Conservation (phyloP, 2,888 invertebrate genomes). For the Rutpela maculata region DNA sequence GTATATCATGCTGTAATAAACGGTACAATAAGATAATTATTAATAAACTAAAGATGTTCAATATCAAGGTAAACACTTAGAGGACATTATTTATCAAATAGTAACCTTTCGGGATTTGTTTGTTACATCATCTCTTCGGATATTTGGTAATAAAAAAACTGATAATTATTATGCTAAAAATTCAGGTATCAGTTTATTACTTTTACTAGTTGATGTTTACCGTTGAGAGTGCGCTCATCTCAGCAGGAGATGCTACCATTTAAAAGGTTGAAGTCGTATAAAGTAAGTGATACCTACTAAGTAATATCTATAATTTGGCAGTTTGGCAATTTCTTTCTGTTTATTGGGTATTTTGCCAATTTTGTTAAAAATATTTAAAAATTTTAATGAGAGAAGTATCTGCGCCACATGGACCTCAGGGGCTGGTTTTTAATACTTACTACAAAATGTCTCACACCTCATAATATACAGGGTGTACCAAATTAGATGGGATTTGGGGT, state of each 20-base stretch:
- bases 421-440: too few relatives aligned
- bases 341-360: too few relatives aligned
- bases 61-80: conserved; percentile 8
- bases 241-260: not conserved
- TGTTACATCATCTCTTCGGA: conserved; percentile 1
- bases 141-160: conserved; percentile 2
- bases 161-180: not conserved
- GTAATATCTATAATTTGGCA: not conserved
- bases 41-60: conserved; percentile 3
- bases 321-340: not conserved
- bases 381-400: too few relatives aligned
- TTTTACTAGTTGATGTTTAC: not conserved
- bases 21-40: not conserved
- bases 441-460: too few relatives aligned
- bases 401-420: too few relatives aligned
- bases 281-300: not conserved
- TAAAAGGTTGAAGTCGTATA: not conserved
- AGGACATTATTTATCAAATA: conserved; percentile 14
- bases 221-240: not conserved
- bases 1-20: conserved; percentile 2
- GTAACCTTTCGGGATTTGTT: conserved; percentile 16
- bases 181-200: conserved; percentile 7
- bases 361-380: too few relatives aligned
- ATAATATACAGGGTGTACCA: too few relatives aligned
- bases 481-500: too few relatives aligned